Conservation (phyloP, 2,113 vertebrate genomes). For the human (Homo sapiens) region DNA sequence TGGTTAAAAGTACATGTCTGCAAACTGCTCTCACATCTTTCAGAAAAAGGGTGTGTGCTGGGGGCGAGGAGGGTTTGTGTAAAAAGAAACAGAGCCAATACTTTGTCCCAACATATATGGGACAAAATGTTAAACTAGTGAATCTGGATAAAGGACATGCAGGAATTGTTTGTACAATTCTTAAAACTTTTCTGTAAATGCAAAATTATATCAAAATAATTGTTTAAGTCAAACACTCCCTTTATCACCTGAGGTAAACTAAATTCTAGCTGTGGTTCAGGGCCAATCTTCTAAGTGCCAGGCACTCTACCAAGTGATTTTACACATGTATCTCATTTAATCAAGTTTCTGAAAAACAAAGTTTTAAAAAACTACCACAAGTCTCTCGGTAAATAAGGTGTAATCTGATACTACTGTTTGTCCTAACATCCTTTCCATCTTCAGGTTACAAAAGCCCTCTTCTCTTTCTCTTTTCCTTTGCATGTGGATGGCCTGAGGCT, state of each 20-base stretch:
- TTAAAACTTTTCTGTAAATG: not conserved
- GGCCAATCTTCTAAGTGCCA: not conserved
- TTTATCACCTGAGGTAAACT: constrained; percentile 5
- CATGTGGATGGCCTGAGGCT: not conserved
- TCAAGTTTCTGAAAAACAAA: not conserved
- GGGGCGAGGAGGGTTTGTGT: too few relatives aligned
- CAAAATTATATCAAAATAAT: constrained; percentile 21
- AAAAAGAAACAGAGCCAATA: not conserved
- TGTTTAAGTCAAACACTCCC: not conserved
- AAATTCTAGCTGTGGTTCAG: constrained; percentile 14
- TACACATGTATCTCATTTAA: constrained; percentile 11
- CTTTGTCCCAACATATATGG: not conserved
- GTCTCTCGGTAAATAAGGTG: not conserved
- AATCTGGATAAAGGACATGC: not conserved
- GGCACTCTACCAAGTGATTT: not conserved
- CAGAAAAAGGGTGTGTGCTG: not conserved
- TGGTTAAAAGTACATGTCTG: not conserved
- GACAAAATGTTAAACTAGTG: not conserved
- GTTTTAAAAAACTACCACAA: not conserved
- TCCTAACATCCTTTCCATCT: not conserved
- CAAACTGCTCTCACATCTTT: constrained; percentile 28
- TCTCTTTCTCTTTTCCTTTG: not conserved
- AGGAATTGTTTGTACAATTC: not conserved
- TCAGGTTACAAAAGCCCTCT: not conserved
- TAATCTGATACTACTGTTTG: not conserved